Conservation (phyloP, 2,113 vertebrate species). For the Alaudala cheleensis region DNA sequence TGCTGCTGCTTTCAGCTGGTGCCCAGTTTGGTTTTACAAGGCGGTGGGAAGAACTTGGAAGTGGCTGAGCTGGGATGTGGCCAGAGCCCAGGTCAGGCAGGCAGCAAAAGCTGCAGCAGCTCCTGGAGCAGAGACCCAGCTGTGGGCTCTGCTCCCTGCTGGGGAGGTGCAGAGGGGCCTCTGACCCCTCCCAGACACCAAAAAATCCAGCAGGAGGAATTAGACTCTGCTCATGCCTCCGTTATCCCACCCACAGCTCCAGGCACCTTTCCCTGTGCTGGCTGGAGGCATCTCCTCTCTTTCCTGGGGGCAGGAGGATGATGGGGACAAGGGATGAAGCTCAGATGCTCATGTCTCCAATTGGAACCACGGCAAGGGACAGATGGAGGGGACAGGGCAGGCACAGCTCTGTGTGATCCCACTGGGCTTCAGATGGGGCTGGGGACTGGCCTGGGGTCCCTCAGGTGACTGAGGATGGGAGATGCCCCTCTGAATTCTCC, state of each 20-base stretch:
- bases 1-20: background rate
- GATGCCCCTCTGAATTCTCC: background rate
- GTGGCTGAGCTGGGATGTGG: background rate
- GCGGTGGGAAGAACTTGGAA: fast-evolving
- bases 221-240: background rate
- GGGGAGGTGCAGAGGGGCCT: background rate
- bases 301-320: background rate
- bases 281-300: background rate
- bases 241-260: fast-evolving
- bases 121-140: fast-evolving
- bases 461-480: background rate
- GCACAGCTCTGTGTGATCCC: background rate
- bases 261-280: background rate
- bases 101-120: background rate
- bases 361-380: background rate
- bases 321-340: background rate
- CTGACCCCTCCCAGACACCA: background rate
- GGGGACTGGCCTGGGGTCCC: background rate
- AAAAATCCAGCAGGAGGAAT: background rate
- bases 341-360: background rate
- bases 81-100: background rate
- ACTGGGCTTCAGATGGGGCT: fast-evolving
- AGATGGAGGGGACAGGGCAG: background rate
- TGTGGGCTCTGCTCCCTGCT: background rate
- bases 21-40: background rate